Base-by-base conservation (phyloP, 2,888 invertebrate species). In the Vanessa cardui region DNA sequence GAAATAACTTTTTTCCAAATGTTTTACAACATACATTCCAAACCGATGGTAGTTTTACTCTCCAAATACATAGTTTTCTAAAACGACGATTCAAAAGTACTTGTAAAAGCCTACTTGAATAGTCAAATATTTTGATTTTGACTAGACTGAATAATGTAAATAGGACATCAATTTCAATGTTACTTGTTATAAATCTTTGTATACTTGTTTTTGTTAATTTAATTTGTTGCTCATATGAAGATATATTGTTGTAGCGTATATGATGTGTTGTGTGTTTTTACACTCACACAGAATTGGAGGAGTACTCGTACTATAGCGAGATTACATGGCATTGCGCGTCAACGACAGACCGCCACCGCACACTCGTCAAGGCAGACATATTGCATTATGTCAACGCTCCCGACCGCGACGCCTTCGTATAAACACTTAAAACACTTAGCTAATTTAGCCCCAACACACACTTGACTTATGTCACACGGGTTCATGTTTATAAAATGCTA, bases 311-410 rank as follows among this genome's bases (percentile, higher is more conserved):
- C 59, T 66, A 59, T 69, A 72, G 73, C 71, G 69, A 73, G 68
- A 74, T 76, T 68, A 76, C 63, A 73, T 67, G 71, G 62, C 59
- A 62, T 65, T 47, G 52, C 71, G 61, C 62, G 66, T 64, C 58
- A 58, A 68, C 68, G 68, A 64, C 72, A 72, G 65, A 74, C 77
- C 74, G 70, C 74, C 31, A 45, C 60, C 65, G 60, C 76, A 72
- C 62, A 70, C 73, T 72, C 72, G 70, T 72, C 73, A 70, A 44
- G 69, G 64, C 72, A 66, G 72, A 71, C 72, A 75, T 76, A 76
- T 76, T 76, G 76, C 73, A 71, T 74, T 72, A 74, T 71, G 68
- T 72, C 73, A 73, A 58, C 65, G 60, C 54, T 64, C 56, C 61
- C 18, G 59, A 47, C 54, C 70, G 64, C 72, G 54, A 26, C 62